Evolutionary conservation across 2,113 vertebrate species (phyloP).

Genomic region (Hemichromis elongatus): DNA sequence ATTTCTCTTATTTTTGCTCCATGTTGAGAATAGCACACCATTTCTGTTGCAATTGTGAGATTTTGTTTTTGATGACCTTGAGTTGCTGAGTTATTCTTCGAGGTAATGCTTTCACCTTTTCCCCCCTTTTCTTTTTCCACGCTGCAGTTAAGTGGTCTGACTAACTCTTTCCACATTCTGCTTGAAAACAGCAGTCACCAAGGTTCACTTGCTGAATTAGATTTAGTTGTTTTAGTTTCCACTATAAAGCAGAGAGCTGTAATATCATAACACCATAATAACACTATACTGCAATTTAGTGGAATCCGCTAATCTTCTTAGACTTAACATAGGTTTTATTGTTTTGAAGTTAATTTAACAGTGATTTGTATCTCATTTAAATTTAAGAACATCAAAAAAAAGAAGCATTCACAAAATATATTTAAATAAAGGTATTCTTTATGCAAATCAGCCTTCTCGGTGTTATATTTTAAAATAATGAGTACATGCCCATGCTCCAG

Average conservation of each 20-base stretch:
- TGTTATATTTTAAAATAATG: not conserved
- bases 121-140: not conserved
- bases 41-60: slow-evolving; percentile 14
- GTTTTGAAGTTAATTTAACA: not conserved
- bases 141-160: not conserved
- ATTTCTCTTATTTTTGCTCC: slow-evolving; percentile 6
- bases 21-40: not conserved
- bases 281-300: not conserved
- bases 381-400: not conserved
- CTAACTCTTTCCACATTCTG: not conserved
- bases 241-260: not conserved
- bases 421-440: not conserved
- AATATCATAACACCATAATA: not conserved
- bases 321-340: not conserved
- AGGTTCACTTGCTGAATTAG: slow-evolving; percentile 12
- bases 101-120: slow-evolving; percentile 5
- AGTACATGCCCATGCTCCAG: not conserved
- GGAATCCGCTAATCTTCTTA: not conserved
- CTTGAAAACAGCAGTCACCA: slow-evolving; percentile 19
- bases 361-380: not conserved
- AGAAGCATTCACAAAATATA: not conserved
- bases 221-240: slow-evolving; percentile 11
- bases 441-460: not conserved
- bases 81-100: not conserved
- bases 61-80: slow-evolving; percentile 30